These are phyloP conservation scores for Leptopilina boulardi DNA, from an alignment of 1,140 invertebrate genomes.

Conservation along the genomic window DNA sequence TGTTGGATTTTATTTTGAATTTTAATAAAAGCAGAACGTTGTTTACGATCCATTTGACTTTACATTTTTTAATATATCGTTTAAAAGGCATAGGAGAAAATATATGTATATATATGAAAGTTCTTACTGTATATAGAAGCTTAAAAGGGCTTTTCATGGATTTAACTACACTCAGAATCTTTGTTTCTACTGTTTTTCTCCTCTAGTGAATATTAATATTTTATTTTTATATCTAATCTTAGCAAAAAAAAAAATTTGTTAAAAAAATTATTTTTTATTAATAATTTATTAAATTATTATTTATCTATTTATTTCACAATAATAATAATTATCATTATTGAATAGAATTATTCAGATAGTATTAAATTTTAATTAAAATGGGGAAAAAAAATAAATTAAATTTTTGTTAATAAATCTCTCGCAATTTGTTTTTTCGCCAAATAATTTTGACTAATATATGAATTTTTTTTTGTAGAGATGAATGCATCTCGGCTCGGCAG, in stretches of 20 bases:
- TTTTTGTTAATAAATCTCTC: too few species aligned
- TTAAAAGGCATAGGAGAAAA: not conserved
- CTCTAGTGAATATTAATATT: too few species aligned
- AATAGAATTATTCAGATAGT: too few species aligned
- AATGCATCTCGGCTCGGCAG: slow-evolving; percentile 72
- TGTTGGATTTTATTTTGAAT: not conserved
- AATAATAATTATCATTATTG: too few species aligned
- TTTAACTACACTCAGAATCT: not conserved
- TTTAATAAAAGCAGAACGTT: not conserved
- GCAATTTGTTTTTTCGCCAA: too few species aligned
- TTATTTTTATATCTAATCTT: too few species aligned
- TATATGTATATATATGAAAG: not conserved
- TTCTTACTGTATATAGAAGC: not conserved
- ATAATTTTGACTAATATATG: not conserved
- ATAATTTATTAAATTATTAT: too few species aligned
- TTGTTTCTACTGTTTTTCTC: not conserved
- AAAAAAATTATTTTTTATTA: too few species aligned
- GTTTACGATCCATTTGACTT: not conserved
- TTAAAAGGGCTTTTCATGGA: not conserved
- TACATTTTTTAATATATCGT: not conserved
- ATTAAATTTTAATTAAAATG: too few species aligned
- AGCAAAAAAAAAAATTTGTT: too few species aligned
- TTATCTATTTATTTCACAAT: too few species aligned
- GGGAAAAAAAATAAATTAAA: too few species aligned
- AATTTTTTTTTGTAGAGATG: slow-evolving; percentile 65